Evolutionary conservation across 2,797 vertebrate species (phyloP), one percentile per base, ranked within the genome.

Genomic region (Dryobates pubescens): DNA sequence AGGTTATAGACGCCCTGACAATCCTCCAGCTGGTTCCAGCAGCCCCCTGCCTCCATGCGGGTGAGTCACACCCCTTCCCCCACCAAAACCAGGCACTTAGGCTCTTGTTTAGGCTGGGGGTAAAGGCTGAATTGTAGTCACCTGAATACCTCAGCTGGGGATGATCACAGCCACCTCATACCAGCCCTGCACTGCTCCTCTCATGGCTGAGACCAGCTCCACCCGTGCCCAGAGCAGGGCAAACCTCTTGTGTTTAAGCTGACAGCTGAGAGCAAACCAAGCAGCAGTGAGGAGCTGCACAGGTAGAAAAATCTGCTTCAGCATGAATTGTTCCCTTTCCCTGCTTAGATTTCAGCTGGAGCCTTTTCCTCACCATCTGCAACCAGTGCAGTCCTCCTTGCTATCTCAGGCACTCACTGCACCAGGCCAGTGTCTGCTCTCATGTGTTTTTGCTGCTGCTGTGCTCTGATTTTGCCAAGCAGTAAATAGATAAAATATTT

Each of bases 241-340:
- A 3, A 62, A 8, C 22, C 17, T 2, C 0, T 9, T 2, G 0
- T 10, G 23, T 47, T 63, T 2, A 3, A 59, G 53, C 13, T 0
- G 1, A 8, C 18, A 7, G 86, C 56, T 65, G 56, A 64, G 36
- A 58, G 61, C 0, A 0, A 92, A 38, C 18, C 57, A 30, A 79
- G 61, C 65, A 43, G 51, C 51, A 81, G 41, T 4, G 3, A 20
- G 5, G 17, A 30, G 45, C 8, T 58, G 51, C 58, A 58, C 12
- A 36, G 69, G 17, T 4, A 22, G 13, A 71, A 61, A 34, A 41
- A 36, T 34, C 23, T 71, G 27, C 11, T 76, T 43, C 2, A 9
- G 56, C 1, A 0, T 16, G 4, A 47, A 59, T 63, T 41, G 20
- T 49, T 89, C 56, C 43, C 12, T 80, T 79, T 34, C 23, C 15